Conservation (phyloP, 2,888 invertebrate species). For the Pseudoips prasinana region DNA sequence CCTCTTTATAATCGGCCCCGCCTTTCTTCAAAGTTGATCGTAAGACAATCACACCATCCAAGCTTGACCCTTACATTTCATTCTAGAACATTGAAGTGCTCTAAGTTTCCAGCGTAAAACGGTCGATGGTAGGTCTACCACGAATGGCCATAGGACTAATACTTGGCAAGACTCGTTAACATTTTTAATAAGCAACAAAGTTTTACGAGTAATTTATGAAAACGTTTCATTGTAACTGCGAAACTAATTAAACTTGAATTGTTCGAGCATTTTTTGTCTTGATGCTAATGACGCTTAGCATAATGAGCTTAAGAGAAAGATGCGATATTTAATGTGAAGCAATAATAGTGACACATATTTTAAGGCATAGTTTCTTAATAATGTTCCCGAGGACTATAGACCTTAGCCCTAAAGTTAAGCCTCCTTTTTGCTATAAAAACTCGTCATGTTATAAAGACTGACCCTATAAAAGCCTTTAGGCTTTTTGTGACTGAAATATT, state of each 20-base stretch:
- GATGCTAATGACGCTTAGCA: slow-evolving; percentile 8
- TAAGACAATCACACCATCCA: slow-evolving; percentile 33
- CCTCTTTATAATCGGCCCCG: slow-evolving; percentile 59
- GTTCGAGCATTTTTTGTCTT: slow-evolving; percentile 28
- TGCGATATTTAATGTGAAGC: too few species aligned
- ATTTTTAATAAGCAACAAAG: slow-evolving; percentile 68
- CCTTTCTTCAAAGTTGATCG: slow-evolving; percentile 62
- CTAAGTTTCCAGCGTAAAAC: too few species aligned
- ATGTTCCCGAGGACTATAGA: too few species aligned
- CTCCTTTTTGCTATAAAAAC: too few species aligned
- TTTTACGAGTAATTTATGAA: slow-evolving; percentile 65
- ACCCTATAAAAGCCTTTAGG: too few species aligned
- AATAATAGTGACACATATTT: too few species aligned
- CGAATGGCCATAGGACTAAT: slow-evolving; percentile 42
- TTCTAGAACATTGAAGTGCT: too few species aligned
- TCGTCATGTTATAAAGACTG: too few species aligned
- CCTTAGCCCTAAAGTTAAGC: too few species aligned
- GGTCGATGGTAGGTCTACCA: neutral
- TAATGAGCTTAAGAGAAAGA: slow-evolving; percentile 2
- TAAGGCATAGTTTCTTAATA: too few species aligned
- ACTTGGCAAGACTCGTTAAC: slow-evolving; percentile 69
- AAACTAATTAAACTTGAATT: slow-evolving; percentile 53
- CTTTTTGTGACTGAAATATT: too few species aligned
- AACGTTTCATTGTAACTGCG: slow-evolving; percentile 61
- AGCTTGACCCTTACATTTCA: slow-evolving; percentile 9